These are phyloP conservation scores for Argyrosomus japonicus DNA, from an alignment of 2,113 vertebrate genomes.

Conservation along the genomic window DNA sequence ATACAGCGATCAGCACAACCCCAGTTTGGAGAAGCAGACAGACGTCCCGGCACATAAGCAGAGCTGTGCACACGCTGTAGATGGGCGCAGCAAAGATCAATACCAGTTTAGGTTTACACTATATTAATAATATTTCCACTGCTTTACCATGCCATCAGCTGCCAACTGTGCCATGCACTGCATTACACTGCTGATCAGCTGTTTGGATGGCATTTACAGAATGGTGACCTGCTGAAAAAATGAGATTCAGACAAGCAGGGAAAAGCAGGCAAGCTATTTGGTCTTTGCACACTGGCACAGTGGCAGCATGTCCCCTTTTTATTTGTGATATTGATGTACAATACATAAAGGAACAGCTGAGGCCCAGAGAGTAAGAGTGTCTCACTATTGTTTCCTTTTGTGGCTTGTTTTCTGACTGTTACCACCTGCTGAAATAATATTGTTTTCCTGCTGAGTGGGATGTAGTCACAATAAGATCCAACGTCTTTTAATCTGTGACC, in stretches of 20 bases:
- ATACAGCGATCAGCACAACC: too few species aligned
- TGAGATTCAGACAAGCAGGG: background rate
- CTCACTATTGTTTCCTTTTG: constrained; percentile 7
- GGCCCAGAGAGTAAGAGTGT: background rate
- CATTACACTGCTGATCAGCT: too few species aligned
- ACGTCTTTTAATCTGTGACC: background rate
- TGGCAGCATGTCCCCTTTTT: background rate
- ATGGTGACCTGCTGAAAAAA: background rate
- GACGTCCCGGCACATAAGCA: too few species aligned
- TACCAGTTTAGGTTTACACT: too few species aligned
- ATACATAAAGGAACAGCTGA: constrained; percentile 13
- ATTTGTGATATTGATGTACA: constrained; percentile 20
- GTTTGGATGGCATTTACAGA: background rate
- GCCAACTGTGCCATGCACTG: too few species aligned
- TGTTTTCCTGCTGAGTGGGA: constrained; percentile 20
- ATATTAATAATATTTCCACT: too few species aligned
- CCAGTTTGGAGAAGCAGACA: too few species aligned
- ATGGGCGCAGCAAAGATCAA: too few species aligned
- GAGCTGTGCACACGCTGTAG: too few species aligned
- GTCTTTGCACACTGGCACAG: constrained; percentile 5
- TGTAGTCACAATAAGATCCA: constrained; percentile 6
- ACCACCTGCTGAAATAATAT: background rate
- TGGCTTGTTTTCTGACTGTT: constrained; percentile 9
- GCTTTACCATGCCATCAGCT: too few species aligned
- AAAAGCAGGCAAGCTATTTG: constrained; percentile 11